phyloP scores from a whole-genome alignment of 2,797 vertebrate genomes.

The Muscicapa striata region DNA sequence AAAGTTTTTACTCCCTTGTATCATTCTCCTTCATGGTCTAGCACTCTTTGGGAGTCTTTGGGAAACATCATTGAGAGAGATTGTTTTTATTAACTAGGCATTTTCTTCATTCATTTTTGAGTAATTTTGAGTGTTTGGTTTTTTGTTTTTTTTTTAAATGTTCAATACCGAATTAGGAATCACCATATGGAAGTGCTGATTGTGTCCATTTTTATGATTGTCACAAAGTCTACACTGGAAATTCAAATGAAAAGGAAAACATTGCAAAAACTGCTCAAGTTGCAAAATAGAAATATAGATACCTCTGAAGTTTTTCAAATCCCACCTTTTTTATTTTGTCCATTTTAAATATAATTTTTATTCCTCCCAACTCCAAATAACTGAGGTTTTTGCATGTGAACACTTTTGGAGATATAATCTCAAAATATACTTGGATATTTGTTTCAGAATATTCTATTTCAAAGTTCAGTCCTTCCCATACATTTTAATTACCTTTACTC shows the following conservation, averaged over 20 bases:
- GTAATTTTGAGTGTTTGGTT: not conserved
- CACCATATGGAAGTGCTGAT: not conserved
- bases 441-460: not conserved
- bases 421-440: not conserved
- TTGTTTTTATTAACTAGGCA: not conserved
- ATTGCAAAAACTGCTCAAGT: not conserved
- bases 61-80: not conserved
- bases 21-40: not conserved
- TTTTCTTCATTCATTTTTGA: not conserved
- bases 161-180: not conserved
- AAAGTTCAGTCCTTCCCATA: not conserved
- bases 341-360: not conserved
- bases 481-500: slow-evolving; percentile 7
- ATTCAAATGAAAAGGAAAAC: not conserved
- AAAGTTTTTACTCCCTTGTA: not conserved
- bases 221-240: not conserved
- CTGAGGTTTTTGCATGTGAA: not conserved
- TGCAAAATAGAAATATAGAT: not conserved
- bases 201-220: not conserved
- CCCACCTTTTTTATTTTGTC: not conserved
- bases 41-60: not conserved
- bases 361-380: not conserved
- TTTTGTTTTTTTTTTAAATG: not conserved
- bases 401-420: not conserved
- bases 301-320: not conserved